A percentile compares a stretch with the other conserved stretches of the same genome.
Conservation (phyloP, 2,113 vertebrate genomes). For the Burhinus oedicnemus region DNA sequence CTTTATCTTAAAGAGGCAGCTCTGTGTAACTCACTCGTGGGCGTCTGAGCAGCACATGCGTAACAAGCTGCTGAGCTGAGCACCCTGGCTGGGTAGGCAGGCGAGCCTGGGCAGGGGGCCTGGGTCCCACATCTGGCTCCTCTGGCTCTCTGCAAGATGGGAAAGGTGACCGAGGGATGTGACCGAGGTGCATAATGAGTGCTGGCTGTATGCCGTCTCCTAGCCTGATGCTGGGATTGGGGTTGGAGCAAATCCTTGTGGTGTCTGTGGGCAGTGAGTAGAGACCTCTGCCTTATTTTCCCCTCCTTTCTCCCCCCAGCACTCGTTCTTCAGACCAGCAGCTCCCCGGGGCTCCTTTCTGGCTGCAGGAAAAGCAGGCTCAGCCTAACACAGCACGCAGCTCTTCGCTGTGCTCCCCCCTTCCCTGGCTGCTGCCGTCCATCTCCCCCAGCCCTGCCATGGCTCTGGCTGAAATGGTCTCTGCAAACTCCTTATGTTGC, state of each 20-base stretch:
- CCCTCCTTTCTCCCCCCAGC: neutral
- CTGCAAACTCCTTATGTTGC: neutral
- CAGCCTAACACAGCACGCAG: neutral
- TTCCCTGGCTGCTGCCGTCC: neutral
- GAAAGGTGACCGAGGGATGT: neutral
- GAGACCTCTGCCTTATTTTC: constrained; percentile 18
- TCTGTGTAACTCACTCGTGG: neutral
- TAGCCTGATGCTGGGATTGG: neutral
- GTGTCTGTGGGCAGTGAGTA: neutral
- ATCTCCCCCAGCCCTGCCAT: neutral
- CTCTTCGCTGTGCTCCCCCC: neutral
- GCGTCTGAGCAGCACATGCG: neutral
- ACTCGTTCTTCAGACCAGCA: neutral
- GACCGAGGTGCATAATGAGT: neutral
- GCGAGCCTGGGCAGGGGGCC: neutral
- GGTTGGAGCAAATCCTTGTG: neutral
- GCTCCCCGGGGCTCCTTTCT: neutral
- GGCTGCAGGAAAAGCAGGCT: neutral
- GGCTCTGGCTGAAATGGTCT: neutral
- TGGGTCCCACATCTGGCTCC: neutral
- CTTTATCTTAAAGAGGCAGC: neutral
- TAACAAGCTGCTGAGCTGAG: neutral
- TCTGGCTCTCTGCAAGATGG: neutral
- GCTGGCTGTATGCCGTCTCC: neutral
- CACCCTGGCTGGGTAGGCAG: neutral